Evolutionary conservation across 2,888 invertebrate genomes (phyloP).

Genomic region (Lamellibrachia columna): DNA sequence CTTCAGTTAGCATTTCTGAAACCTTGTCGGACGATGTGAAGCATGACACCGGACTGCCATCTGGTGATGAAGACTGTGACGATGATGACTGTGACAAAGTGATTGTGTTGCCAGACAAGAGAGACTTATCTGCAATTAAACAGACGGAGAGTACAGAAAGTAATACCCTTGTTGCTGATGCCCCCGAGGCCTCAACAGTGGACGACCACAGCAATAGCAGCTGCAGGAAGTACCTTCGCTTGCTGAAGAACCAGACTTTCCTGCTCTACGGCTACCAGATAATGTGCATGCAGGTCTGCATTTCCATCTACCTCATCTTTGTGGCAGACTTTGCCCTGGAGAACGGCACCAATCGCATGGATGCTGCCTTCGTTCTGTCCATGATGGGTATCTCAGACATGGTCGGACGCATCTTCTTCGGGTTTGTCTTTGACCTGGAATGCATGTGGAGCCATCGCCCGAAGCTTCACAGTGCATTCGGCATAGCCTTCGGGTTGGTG

Average conservation of each 20-base stretch:
- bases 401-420: conserved; percentile 77
- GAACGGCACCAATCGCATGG: conserved; percentile 41
- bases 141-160: background rate
- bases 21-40: background rate
- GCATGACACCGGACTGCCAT: background rate
- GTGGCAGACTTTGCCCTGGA: conserved; percentile 47
- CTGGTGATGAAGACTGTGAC: background rate
- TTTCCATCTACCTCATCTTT: conserved; percentile 48
- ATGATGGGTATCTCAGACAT: conserved; percentile 91
- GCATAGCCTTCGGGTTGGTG: conserved; percentile 13
- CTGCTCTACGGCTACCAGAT: conserved; percentile 31
- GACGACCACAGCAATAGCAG: background rate
- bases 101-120: background rate
- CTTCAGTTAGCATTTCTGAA: background rate
- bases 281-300: conserved; percentile 22
- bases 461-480: conserved; percentile 39
- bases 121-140: background rate
- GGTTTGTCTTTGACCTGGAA: conserved; percentile 49
- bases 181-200: background rate
- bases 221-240: background rate
- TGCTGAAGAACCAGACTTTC: conserved; percentile 32
- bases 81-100: background rate
- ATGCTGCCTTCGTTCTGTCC: conserved; percentile 79
- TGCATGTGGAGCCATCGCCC: conserved; percentile 42
- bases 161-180: background rate